Percentiles rank a stretch among this genome's conserved stretches.
Evolutionary conservation across 2,797 vertebrate genomes (phyloP).

Genomic region (Semaprochilodus insignis): DNA sequence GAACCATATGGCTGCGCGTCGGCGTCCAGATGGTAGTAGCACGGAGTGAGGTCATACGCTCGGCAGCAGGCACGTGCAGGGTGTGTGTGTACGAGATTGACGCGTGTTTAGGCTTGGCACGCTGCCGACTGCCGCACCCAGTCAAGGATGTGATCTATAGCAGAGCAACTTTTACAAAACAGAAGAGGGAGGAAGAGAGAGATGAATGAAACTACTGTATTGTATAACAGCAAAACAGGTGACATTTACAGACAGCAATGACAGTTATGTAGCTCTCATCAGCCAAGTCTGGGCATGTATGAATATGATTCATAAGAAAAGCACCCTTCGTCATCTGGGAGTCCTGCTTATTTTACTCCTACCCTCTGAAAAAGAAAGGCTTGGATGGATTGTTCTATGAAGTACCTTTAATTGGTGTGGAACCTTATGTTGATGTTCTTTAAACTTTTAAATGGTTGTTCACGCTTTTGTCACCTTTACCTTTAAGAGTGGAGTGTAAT

Average conservation of each 20-base stretch:
- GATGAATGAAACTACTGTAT: neutral
- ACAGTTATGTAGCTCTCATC: neutral
- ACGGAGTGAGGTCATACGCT: slow-evolving; percentile 58
- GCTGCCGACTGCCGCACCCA: slow-evolving; percentile 36
- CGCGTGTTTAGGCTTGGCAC: neutral
- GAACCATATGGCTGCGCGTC: slow-evolving; percentile 59
- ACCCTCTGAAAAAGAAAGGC: neutral
- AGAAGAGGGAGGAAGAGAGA: neutral
- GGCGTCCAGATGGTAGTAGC: slow-evolving; percentile 60
- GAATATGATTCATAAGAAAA: neutral
- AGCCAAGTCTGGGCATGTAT: neutral
- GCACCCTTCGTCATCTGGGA: neutral
- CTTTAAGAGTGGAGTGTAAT: too few relatives aligned
- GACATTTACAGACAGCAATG: slow-evolving; percentile 7
- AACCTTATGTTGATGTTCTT: too few relatives aligned
- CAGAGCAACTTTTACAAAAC: neutral
- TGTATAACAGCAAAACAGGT: neutral
- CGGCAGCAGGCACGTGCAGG: slow-evolving; percentile 3
- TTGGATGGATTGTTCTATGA: too few relatives aligned
- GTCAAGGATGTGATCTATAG: slow-evolving; percentile 1
- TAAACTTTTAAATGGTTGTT: too few relatives aligned
- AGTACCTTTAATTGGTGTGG: too few relatives aligned
- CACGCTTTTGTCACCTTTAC: too few relatives aligned
- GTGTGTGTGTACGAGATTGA: slow-evolving; percentile 3
- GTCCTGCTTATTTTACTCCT: neutral